phyloP scores from a whole-genome alignment of 2,888 invertebrate species.

The Chalcis sispes region DNA sequence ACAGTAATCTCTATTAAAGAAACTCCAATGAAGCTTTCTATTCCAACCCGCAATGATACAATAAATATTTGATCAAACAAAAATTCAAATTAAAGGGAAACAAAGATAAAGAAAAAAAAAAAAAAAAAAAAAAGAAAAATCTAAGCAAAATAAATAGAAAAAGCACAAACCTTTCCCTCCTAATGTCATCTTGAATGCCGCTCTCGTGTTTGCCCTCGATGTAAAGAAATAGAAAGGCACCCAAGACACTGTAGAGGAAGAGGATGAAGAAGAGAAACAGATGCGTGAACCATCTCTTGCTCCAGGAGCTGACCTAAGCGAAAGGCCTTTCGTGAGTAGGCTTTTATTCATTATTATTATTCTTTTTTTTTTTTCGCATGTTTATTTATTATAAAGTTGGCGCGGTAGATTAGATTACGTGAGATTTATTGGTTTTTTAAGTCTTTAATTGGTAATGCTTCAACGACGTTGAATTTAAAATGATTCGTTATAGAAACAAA shows the following conservation, averaged over 20 bases:
- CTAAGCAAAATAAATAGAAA: too few relatives aligned
- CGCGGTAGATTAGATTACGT: too few relatives aligned
- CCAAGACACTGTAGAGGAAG: slow-evolving; percentile 86
- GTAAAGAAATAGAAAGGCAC: slow-evolving; percentile 87
- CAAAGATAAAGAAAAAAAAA: background rate
- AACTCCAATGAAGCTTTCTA: too few relatives aligned
- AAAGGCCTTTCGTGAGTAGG: slow-evolving; percentile 15
- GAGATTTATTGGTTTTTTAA: too few relatives aligned
- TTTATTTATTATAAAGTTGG: too few relatives aligned
- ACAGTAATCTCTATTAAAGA: too few relatives aligned
- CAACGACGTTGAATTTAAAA: too few relatives aligned
- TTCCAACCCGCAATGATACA: too few relatives aligned
- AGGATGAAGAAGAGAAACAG: slow-evolving; percentile 89
- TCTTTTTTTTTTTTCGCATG: background rate
- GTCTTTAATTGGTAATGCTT: too few relatives aligned
- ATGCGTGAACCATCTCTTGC: slow-evolving; percentile 92
- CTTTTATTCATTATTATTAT: background rate
- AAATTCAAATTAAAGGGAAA: too few relatives aligned
- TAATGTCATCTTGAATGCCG: slow-evolving; percentile 66
- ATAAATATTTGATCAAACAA: too few relatives aligned
- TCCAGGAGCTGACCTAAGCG: slow-evolving; percentile 80
- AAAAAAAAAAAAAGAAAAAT: background rate
- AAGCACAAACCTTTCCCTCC: slow-evolving; percentile 70
- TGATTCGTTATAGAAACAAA: too few relatives aligned
- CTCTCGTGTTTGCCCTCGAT: slow-evolving; percentile 82